Conservation (phyloP, 2,113 vertebrate genomes). For the Elephas maximus region DNA sequence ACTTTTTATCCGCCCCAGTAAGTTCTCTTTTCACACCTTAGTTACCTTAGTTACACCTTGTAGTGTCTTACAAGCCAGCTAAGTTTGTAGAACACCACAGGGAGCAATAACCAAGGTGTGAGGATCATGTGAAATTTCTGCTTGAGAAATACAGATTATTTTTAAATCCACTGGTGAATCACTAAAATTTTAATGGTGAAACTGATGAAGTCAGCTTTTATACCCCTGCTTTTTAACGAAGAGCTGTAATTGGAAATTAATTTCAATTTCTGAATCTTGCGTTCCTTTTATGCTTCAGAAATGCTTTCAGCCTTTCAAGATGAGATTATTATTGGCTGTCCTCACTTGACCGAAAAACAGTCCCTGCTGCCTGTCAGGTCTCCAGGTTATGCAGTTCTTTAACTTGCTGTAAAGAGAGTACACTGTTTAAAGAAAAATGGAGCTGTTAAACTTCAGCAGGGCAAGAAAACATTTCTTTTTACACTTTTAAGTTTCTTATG, state of each 20-base stretch:
- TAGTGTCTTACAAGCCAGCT: background rate
- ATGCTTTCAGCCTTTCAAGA: background rate
- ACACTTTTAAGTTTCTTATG: background rate
- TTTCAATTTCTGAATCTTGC: background rate
- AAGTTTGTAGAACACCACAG: background rate
- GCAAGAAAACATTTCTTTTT: background rate
- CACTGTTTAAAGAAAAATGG: background rate
- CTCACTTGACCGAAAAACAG: background rate
- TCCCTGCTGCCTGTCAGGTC: background rate
- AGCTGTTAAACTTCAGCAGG: background rate
- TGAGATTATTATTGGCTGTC: background rate
- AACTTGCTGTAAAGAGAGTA: conserved; percentile 18
- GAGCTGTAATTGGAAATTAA: background rate
- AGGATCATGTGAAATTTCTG: conserved; percentile 1
- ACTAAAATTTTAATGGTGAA: conserved; percentile 28
- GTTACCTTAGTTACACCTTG: background rate
- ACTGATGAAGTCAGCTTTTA: background rate
- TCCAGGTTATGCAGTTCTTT: background rate
- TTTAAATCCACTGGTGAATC: conserved; percentile 18
- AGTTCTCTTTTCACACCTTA: background rate
- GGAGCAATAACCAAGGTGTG: background rate
- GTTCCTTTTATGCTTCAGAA: conserved; percentile 48
- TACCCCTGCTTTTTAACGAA: background rate
- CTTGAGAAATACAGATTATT: background rate
- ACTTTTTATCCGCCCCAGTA: background rate